phyloP scores from a whole-genome alignment of 1,140 invertebrate genomes.

The Caerostris darwini region DNA sequence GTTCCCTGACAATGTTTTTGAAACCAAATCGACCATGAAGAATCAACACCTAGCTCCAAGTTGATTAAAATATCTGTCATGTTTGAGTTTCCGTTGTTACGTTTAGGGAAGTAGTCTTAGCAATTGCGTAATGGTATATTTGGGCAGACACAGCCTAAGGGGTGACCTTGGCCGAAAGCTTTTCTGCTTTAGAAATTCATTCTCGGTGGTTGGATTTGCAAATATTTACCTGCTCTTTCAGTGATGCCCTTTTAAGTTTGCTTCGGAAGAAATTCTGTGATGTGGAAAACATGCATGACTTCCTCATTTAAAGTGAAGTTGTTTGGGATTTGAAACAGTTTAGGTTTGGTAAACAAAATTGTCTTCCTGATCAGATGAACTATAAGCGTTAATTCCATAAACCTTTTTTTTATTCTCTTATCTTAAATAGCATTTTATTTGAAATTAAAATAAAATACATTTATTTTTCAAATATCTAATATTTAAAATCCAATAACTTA shows the following conservation, averaged over 20 bases:
- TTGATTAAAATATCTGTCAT: conserved; percentile 6
- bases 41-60: neutral
- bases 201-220: neutral
- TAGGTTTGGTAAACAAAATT: too few species aligned
- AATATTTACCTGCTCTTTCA: neutral
- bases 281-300: too few species aligned
- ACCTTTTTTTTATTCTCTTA: too few species aligned
- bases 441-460: too few species aligned
- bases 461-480: too few species aligned
- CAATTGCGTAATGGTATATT: neutral
- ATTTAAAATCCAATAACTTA: too few species aligned
- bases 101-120: neutral
- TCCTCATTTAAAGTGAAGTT: too few species aligned
- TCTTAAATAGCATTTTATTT: too few species aligned
- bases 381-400: too few species aligned
- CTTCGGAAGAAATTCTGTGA: neutral
- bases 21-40: conserved; percentile 1
- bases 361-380: too few species aligned
- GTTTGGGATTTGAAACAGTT: too few species aligned
- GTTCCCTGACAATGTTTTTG: neutral
- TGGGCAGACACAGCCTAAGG: neutral
- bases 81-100: neutral
- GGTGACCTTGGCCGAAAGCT: neutral
- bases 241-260: neutral
- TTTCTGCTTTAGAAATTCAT: conserved; percentile 3